A percentile compares a stretch with the other conserved stretches of the same genome.
These are phyloP conservation scores for Eupeodes latifasciatus DNA, from an alignment of 2,888 invertebrate genomes.

Conservation along the genomic window DNA sequence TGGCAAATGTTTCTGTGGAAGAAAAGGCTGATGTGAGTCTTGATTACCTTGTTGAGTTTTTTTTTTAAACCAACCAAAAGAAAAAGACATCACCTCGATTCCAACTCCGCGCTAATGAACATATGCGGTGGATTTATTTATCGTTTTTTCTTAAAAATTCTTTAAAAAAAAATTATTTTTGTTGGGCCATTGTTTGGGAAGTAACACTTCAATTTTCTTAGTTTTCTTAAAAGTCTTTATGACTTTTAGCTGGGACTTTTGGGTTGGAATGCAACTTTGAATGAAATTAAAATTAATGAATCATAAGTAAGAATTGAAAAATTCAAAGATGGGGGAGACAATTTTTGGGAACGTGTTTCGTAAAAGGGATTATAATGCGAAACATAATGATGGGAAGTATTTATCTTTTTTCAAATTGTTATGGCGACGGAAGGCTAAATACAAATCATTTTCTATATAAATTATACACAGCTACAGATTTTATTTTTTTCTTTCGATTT, in stretches of 20 bases:
- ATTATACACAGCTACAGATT: background rate
- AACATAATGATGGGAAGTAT: slow-evolving; percentile 5
- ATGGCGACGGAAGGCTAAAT: background rate
- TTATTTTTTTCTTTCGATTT: too few relatives aligned
- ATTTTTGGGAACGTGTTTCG: background rate
- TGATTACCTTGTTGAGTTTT: slow-evolving; percentile 70
- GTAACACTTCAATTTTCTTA: slow-evolving; percentile 70
- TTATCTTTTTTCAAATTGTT: background rate
- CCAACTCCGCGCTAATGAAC: slow-evolving; percentile 66
- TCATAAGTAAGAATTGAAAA: slow-evolving; percentile 40
- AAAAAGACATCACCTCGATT: slow-evolving; percentile 28
- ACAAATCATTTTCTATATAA: background rate
- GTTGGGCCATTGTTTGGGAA: slow-evolving; percentile 58
- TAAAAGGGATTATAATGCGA: slow-evolving; percentile 1
- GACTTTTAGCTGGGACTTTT: slow-evolving; percentile 43
- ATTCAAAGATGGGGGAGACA: slow-evolving; percentile 13
- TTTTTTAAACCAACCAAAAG: slow-evolving; percentile 10
- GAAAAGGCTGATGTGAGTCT: slow-evolving; percentile 65
- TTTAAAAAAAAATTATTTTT: slow-evolving; percentile 34
- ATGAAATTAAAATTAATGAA: slow-evolving; percentile 52
- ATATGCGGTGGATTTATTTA: slow-evolving; percentile 70
- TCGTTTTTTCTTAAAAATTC: slow-evolving; percentile 46
- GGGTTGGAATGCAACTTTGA: slow-evolving; percentile 36
- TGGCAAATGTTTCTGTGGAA: slow-evolving; percentile 44
- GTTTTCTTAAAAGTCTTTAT: slow-evolving; percentile 48